A percentile compares a stretch with the other conserved stretches of the same genome.
phyloP scores from a whole-genome alignment of 2,888 invertebrate genomes.

The Stramonita haemastoma region DNA sequence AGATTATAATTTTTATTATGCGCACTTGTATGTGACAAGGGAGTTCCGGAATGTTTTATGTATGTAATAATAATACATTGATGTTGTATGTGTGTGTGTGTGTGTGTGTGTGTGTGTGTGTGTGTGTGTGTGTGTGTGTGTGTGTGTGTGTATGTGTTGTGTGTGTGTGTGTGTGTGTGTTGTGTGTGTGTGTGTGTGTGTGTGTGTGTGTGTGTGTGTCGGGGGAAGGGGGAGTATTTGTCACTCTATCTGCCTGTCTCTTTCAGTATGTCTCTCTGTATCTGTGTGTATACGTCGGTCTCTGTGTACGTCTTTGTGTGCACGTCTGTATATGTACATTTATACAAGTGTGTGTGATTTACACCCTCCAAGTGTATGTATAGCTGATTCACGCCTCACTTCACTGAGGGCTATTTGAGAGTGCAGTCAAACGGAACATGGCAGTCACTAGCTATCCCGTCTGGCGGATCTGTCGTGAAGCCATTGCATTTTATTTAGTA shows the following conservation, averaged over 20 bases:
- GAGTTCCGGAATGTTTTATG: too few relatives aligned
- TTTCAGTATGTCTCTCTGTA: background rate
- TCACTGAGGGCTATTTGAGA: too few relatives aligned
- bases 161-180: conserved; percentile 8
- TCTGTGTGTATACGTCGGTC: background rate
- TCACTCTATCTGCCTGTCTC: background rate
- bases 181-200: conserved; percentile 6
- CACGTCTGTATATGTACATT: background rate
- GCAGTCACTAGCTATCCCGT: too few relatives aligned
- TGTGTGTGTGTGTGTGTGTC: background rate
- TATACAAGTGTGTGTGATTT: background rate
- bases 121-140: background rate
- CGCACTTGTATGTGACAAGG: too few relatives aligned
- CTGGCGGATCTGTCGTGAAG: too few relatives aligned
- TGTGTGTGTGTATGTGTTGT: background rate
- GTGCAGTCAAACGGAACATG: too few relatives aligned
- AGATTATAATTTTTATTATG: too few relatives aligned
- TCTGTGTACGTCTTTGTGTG: background rate
- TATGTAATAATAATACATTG: too few relatives aligned
- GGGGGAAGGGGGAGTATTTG: too few relatives aligned
- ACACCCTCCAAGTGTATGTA: background rate
- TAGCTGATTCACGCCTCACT: background rate
- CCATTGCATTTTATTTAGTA: too few relatives aligned
- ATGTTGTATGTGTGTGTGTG: background rate
- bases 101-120: background rate